These are phyloP conservation scores for Hozukius guyotensis DNA, from an alignment of 2,797 vertebrate genomes.

Conservation along the genomic window DNA sequence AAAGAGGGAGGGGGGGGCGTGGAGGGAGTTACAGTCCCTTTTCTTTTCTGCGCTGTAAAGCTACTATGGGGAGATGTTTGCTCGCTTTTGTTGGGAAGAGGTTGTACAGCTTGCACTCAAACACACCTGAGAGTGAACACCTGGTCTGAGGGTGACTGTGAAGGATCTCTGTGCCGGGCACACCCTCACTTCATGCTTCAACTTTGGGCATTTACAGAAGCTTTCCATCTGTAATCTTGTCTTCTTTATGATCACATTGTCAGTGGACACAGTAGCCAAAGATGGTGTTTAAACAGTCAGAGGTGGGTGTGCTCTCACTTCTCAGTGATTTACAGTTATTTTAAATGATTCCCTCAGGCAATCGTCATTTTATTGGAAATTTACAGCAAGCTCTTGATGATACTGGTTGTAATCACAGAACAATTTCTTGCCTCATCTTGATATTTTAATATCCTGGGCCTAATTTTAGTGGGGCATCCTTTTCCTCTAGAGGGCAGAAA, in stretches of 20 bases:
- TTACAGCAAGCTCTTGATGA: constrained; percentile 1
- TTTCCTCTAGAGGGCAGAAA: constrained; percentile 17
- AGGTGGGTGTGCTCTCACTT: constrained; percentile 19
- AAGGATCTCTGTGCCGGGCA: constrained; percentile 27
- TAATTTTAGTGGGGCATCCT: background rate
- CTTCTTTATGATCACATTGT: constrained; percentile 32
- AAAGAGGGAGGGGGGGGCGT: constrained; percentile 7
- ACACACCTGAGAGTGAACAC: constrained; percentile 72
- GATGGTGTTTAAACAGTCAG: constrained; percentile 31
- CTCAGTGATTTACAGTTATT: constrained; percentile 21
- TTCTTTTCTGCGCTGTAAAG: constrained; percentile 47
- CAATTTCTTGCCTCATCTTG: constrained; percentile 11
- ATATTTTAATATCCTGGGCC: background rate
- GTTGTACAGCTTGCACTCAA: constrained; percentile 49
- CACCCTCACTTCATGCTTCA: constrained; percentile 47
- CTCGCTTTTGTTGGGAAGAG: constrained; percentile 74
- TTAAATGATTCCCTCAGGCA: constrained; percentile 21
- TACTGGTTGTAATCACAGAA: constrained; percentile 3
- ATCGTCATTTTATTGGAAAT: constrained; percentile 18
- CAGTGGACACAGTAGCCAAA: constrained; percentile 30
- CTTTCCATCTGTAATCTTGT: constrained; percentile 32
- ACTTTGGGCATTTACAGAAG: constrained; percentile 21
- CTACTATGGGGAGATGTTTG: constrained; percentile 61
- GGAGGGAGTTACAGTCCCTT: constrained; percentile 17
- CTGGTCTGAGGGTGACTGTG: constrained; percentile 66